Evolutionary conservation across 1,140 invertebrate genomes (phyloP), one percentile per base, ranked within the genome.

Genomic region (Antheraea pernyi): DNA sequence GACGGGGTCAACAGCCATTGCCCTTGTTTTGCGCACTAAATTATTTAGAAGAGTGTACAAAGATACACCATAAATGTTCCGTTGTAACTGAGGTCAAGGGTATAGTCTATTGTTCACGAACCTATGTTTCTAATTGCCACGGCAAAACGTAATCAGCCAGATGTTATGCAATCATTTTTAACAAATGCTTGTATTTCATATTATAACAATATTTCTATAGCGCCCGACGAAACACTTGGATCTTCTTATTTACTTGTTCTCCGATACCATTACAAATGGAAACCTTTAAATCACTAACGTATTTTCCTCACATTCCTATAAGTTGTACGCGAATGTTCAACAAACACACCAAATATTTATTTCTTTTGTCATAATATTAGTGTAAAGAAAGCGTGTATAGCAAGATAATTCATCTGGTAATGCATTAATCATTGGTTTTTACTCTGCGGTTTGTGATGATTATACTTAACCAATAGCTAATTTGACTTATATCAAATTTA

Each of bases 1-100:
- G 84, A 85, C 86, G 87, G 87, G 87, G 87, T 91, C 89, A 89
- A 89, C 85, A 89, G 85, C 86, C 86, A 88, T 75, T 86, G 88
- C 81, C 83, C 85, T 86, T 89, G 82, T 88, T 88, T 87, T 86
- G 82, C 83, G 80, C 80, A 88, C 82, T 82, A 81, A 86, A 83
- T 83, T 86, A 84, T 83, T 84, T 78, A 80, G 67, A 75, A 70
- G 69, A 79, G 59, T 77, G 68, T 77, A 80, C 63, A 73, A 76
- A 60, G 46, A 68, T 68, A 67, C 68, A 74, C 73, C 69, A 76
- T 70, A 73, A 58, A 16, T 64, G 60, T 65, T 68, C 69, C 48
- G 58, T 61, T 71, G 60, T 65, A 65, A 66, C 73, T 37, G 67
- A 74, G 79, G 81, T 85, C 79, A 85, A 83, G 78, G 76, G 71